phyloP scores from a whole-genome alignment of 2,797 vertebrate species.

The Ptychadena robeensis region DNA sequence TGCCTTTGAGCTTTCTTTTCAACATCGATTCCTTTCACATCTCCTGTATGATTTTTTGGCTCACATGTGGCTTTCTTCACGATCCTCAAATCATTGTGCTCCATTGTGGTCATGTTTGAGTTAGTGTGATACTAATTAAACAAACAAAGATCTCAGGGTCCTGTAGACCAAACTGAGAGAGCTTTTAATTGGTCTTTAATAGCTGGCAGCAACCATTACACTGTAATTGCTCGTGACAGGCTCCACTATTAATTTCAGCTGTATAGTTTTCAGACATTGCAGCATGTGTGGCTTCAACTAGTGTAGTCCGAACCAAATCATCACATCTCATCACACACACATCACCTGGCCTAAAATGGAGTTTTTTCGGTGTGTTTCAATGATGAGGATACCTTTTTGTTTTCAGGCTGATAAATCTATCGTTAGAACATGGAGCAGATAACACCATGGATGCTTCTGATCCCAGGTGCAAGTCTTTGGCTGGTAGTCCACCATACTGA shows the following conservation, averaged over 20 bases:
- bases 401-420: too few relatives aligned
- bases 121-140: slow-evolving; percentile 39
- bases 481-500: not conserved
- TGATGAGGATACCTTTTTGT: too few relatives aligned
- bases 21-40: slow-evolving; percentile 50
- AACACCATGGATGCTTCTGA: not conserved
- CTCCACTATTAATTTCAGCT: slow-evolving; percentile 14
- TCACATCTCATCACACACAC: not conserved
- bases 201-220: slow-evolving; percentile 37
- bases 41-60: slow-evolving; percentile 52
- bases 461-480: not conserved
- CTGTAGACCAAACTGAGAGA: slow-evolving; percentile 37
- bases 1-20: slow-evolving; percentile 57
- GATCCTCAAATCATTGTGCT: slow-evolving; percentile 38
- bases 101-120: slow-evolving; percentile 37
- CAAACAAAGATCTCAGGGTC: slow-evolving; percentile 28
- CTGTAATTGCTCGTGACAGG: slow-evolving; percentile 34
- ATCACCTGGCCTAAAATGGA: too few relatives aligned
- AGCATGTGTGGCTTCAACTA: not conserved
- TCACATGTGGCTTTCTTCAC: slow-evolving; percentile 40
- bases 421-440: too few relatives aligned
- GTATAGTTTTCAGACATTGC: slow-evolving; percentile 5
- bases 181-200: slow-evolving; percentile 52
- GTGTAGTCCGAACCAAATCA: not conserved
- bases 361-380: too few relatives aligned